Percentiles rank a stretch among this genome's conserved stretches.
These are phyloP conservation scores for Oriolus oriolus DNA, from an alignment of 2,113 vertebrate species.

Conservation along the genomic window DNA sequence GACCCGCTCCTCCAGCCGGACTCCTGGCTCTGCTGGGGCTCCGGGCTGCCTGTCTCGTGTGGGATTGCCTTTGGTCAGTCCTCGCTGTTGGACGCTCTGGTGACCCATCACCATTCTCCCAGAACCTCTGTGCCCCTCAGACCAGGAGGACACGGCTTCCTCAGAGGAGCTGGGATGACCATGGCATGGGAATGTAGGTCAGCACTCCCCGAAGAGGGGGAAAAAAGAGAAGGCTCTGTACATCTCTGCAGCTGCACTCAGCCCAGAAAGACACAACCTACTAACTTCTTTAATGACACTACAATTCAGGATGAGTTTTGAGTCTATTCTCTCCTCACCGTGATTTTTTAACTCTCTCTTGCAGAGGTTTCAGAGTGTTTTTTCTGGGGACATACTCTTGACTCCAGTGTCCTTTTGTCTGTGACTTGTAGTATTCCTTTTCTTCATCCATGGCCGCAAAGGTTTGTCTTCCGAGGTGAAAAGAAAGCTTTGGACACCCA, in stretches of 20 bases:
- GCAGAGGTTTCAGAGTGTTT: not conserved
- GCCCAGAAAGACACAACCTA: not conserved
- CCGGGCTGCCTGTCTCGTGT: fast-evolving
- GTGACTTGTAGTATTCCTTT: not conserved
- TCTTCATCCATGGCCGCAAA: not conserved
- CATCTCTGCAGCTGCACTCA: not conserved
- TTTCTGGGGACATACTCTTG: not conserved
- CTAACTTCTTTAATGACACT: not conserved
- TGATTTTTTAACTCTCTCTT: not conserved
- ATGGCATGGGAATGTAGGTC: not conserved
- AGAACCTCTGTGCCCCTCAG: fast-evolving
- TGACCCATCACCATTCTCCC: not conserved
- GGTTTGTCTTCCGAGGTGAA: not conserved
- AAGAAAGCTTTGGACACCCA: not conserved
- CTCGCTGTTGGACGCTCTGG: fast-evolving
- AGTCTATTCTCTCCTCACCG: not conserved
- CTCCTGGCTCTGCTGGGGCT: fast-evolving
- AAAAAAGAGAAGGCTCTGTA: not conserved
- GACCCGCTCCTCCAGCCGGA: fast-evolving
- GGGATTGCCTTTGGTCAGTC: fast-evolving
- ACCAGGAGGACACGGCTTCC: fast-evolving
- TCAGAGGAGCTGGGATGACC: not conserved
- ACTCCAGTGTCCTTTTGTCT: not conserved
- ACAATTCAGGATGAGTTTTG: not conserved
- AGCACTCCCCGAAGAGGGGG: not conserved